Conservation (phyloP, 1,140 invertebrate genomes). For the Radopholus similis region DNA sequence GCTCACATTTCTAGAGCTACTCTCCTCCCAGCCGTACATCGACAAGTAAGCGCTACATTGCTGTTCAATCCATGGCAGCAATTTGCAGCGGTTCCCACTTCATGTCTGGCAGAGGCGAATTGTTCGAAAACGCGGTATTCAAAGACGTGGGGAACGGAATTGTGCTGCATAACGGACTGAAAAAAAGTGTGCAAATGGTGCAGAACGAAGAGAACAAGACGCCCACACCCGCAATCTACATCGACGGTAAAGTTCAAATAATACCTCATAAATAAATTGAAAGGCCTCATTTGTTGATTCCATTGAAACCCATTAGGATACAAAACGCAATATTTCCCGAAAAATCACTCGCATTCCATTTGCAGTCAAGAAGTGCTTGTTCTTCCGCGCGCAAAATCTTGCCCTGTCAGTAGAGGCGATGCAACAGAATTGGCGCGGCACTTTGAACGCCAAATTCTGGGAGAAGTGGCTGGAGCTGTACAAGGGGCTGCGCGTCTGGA, state of each 20-base stretch:
- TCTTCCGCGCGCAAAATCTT: background rate
- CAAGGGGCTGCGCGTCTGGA: constrained; percentile 10
- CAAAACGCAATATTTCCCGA: no score
- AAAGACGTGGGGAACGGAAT: constrained; percentile 12
- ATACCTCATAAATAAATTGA: background rate
- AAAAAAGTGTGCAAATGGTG: constrained; percentile 24
- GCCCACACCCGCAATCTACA: constrained; percentile 6
- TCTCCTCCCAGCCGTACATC: constrained; percentile 17
- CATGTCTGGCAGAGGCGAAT: constrained; percentile 16
- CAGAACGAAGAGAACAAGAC: constrained; percentile 21
- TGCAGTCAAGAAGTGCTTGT: constrained; percentile 20
- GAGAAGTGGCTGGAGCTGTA: background rate
- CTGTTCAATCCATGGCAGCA: background rate
- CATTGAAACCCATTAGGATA: no score
- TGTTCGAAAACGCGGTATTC: constrained; percentile 7
- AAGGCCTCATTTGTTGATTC: background rate
- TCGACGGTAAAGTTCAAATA: constrained; percentile 11
- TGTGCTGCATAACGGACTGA: background rate
- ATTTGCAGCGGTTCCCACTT: constrained; percentile 18
- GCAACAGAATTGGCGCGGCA: constrained; percentile 1
- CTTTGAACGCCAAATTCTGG: constrained; percentile 3
- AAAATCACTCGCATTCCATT: no score
- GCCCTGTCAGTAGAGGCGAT: background rate
- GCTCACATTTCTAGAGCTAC: constrained; percentile 20
- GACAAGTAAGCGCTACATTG: constrained; percentile 20